Evolutionary conservation across 2,113 vertebrate genomes (phyloP).

Genomic region (Suricata suricatta): DNA sequence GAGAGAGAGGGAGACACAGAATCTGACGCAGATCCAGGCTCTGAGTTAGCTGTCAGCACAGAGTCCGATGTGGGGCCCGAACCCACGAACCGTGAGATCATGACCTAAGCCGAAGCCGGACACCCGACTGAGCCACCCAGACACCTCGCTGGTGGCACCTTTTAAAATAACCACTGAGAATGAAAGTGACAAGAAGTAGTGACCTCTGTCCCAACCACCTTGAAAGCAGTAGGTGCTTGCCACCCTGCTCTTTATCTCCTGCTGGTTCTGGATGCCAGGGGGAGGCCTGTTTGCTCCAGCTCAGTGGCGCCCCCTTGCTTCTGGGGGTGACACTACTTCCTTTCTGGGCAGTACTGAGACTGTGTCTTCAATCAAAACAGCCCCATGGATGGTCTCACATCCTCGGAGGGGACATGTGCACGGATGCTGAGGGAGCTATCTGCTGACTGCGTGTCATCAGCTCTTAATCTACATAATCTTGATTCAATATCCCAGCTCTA

Average conservation of each 20-base stretch:
- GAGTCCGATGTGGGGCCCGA: too few relatives aligned
- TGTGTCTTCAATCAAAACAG: neutral
- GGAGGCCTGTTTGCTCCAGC: neutral
- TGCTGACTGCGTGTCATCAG: neutral
- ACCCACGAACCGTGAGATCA: too few relatives aligned
- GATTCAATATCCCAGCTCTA: neutral
- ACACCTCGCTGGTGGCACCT: neutral
- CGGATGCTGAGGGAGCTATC: neutral
- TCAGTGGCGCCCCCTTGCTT: neutral
- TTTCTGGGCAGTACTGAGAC: neutral
- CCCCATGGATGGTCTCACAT: neutral
- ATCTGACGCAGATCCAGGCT: too few relatives aligned
- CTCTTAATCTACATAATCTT: too few relatives aligned
- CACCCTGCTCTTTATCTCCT: neutral
- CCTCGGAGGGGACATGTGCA: neutral
- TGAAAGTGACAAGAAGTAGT: neutral
- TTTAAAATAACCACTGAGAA: neutral
- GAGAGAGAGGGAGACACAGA: too few relatives aligned
- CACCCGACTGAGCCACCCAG: too few relatives aligned
- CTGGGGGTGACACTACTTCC: neutral
- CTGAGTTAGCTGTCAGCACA: too few relatives aligned
- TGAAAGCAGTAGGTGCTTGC: neutral
- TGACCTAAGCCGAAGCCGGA: too few relatives aligned
- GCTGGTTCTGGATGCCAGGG: rapidly evolving
- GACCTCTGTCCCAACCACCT: neutral